phyloP scores from a whole-genome alignment of 2,888 invertebrate genomes.

The Eupsilia transversa region DNA sequence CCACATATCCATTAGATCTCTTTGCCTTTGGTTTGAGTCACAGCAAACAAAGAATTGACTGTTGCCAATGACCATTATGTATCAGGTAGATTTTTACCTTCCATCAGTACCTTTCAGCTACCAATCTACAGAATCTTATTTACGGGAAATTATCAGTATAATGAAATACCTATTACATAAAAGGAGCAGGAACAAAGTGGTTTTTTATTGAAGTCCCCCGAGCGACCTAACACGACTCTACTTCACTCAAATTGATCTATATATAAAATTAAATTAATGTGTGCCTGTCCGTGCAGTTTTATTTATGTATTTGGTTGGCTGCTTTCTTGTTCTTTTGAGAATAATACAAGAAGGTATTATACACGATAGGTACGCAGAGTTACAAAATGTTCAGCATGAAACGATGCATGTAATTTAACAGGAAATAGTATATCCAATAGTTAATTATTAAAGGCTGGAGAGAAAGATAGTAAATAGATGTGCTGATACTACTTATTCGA shows the following conservation, averaged over 20 bases:
- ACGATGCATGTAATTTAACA: too few relatives aligned
- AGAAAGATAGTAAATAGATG: too few relatives aligned
- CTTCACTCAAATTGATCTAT: slow-evolving; percentile 64
- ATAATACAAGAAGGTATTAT: neutral
- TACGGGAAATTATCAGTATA: slow-evolving; percentile 65
- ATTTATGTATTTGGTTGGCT: slow-evolving; percentile 46
- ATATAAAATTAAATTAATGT: slow-evolving; percentile 57
- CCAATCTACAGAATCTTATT: slow-evolving; percentile 28
- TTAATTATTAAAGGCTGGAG: too few relatives aligned
- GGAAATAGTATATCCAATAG: too few relatives aligned
- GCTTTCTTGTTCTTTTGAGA: slow-evolving; percentile 15
- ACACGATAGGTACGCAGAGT: neutral
- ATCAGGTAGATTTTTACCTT: neutral
- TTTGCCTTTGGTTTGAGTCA: neutral
- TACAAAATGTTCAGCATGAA: too few relatives aligned
- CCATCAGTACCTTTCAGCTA: neutral
- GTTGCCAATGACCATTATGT: neutral
- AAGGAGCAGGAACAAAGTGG: slow-evolving; percentile 73
- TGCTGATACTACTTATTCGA: too few relatives aligned
- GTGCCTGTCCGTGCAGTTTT: slow-evolving; percentile 47
- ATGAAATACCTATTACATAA: slow-evolving; percentile 69
- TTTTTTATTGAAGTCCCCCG: slow-evolving; percentile 75
- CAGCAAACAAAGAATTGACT: neutral
- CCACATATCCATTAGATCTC: neutral
- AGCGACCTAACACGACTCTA: slow-evolving; percentile 58